Conservation (phyloP, 2,797 vertebrate species). For the Fringilla coelebs region DNA sequence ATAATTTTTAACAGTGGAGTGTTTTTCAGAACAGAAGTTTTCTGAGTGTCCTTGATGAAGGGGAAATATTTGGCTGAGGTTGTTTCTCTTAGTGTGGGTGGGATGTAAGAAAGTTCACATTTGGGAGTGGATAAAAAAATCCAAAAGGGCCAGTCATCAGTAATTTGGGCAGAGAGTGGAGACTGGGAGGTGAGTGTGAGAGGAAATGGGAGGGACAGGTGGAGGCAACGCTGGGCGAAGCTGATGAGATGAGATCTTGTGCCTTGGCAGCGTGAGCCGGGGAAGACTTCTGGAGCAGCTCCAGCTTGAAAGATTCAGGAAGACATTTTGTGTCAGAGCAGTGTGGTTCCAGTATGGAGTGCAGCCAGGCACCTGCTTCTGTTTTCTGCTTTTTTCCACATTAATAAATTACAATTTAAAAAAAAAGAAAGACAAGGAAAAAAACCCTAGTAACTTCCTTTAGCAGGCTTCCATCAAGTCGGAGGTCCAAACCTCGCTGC, state of each 20-base stretch:
- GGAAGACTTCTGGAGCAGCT: not conserved
- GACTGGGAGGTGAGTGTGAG: not conserved
- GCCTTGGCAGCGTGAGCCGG: not conserved
- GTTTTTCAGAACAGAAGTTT: not conserved
- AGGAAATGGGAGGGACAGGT: conserved; percentile 4
- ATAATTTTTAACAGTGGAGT: not conserved
- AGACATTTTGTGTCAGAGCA: not conserved
- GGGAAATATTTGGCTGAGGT: not conserved
- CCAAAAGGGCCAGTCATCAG: not conserved
- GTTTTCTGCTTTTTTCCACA: not conserved
- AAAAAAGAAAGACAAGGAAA: fast-evolving
- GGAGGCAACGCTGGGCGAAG: not conserved
- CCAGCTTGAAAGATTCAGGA: not conserved
- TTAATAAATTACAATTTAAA: not conserved
- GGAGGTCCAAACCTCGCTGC: not conserved
- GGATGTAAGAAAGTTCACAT: not conserved
- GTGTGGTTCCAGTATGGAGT: not conserved
- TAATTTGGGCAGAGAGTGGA: not conserved
- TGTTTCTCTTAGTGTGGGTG: not conserved
- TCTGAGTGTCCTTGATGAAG: not conserved
- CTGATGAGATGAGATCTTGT: not conserved
- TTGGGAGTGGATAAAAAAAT: not conserved
- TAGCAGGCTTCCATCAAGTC: not conserved
- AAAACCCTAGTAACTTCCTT: not conserved
- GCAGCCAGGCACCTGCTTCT: not conserved